A percentile compares a stretch with the other conserved stretches of the same genome.
Conservation (phyloP, 2,113 vertebrate genomes). For the Dissostichus mawsoni region DNA sequence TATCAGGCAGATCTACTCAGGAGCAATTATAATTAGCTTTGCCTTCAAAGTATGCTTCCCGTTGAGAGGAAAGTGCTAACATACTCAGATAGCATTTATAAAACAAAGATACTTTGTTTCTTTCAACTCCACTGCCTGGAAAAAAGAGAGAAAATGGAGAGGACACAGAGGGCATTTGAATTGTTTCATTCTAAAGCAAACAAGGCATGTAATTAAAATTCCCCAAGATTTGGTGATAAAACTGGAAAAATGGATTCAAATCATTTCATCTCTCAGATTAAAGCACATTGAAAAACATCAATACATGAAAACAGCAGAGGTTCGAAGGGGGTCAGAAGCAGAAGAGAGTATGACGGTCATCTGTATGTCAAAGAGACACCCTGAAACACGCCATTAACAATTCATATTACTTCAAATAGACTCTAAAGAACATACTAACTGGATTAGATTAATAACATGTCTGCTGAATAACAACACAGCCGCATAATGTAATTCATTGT, state of each 20-base stretch:
- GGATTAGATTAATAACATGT: constrained; percentile 48
- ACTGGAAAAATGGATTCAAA: constrained; percentile 80
- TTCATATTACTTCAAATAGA: constrained; percentile 24
- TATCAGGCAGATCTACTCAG: constrained; percentile 55
- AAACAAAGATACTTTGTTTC: constrained; percentile 71
- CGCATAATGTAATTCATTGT: constrained; percentile 64
- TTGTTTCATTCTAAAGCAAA: constrained; percentile 77
- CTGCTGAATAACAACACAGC: constrained; percentile 57
- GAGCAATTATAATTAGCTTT: constrained; percentile 62
- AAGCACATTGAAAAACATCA: constrained; percentile 74
- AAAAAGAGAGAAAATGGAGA: constrained; percentile 55
- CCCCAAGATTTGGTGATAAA: constrained; percentile 79
- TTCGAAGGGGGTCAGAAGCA: constrained; percentile 36
- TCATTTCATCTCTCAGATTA: constrained; percentile 75
- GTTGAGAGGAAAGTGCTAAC: constrained; percentile 58
- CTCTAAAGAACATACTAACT: constrained; percentile 39
- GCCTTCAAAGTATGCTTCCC: constrained; percentile 54
- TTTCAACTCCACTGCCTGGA: constrained; percentile 47
- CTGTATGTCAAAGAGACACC: constrained; percentile 28
- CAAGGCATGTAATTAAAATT: constrained; percentile 84
- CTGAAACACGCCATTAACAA: constrained; percentile 46
- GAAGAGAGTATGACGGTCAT: constrained; percentile 55
- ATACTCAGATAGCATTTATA: constrained; percentile 64
- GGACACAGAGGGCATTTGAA: constrained; percentile 76
- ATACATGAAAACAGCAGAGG: constrained; percentile 69